Percentiles rank a stretch among this genome's conserved stretches.
phyloP scores from a whole-genome alignment of 2,797 vertebrate genomes.

The Epinephelus coioides region DNA sequence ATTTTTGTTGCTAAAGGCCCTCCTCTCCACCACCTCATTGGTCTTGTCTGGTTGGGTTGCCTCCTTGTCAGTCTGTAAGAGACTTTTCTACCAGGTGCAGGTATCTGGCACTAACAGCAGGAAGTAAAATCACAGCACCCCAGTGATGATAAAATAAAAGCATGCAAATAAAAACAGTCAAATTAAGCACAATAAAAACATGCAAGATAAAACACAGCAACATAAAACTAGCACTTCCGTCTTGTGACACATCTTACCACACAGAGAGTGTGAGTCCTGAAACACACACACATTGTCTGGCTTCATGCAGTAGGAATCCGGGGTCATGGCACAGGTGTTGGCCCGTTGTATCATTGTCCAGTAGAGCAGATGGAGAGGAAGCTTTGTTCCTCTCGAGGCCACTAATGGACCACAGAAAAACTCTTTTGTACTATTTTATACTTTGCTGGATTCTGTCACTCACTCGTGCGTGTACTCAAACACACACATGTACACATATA shows the following conservation, averaged over 20 bases:
- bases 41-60: too few species aligned
- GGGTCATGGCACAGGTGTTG: conserved; percentile 39
- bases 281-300: conserved; percentile 18
- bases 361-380: conserved; percentile 45
- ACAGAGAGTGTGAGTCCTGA: not conserved
- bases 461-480: not conserved
- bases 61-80: too few species aligned
- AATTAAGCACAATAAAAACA: too few species aligned
- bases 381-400: conserved; percentile 25
- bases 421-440: conserved; percentile 11
- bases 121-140: too few species aligned
- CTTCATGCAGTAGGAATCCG: conserved; percentile 16
- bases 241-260: not conserved
- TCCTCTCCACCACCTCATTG: too few species aligned
- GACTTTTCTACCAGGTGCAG: too few species aligned
- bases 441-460: conserved; percentile 15
- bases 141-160: too few species aligned
- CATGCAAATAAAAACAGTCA: too few species aligned
- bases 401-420: conserved; percentile 42
- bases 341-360: conserved; percentile 31
- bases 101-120: too few species aligned
- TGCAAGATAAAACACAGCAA: too few species aligned
- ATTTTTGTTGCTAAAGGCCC: too few species aligned
- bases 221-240: too few species aligned
- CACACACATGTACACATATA: conserved; percentile 12